Base-by-base conservation (phyloP, 2,797 vertebrate genomes). In the Sandelia bainsii region DNA sequence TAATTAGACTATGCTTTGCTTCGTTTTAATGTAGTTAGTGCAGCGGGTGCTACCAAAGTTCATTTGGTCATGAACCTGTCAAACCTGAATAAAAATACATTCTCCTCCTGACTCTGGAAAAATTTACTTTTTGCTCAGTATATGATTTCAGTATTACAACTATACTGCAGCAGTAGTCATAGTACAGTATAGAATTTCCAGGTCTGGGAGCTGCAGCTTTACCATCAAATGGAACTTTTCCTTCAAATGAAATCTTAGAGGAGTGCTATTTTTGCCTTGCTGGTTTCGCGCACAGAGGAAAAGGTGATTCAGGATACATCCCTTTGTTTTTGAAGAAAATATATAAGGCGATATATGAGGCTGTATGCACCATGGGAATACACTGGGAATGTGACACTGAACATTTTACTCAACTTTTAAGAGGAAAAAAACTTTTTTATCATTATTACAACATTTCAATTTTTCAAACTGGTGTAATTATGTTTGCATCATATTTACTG, bases 161-260 rank as follows among this genome's bases (percentile, higher is more conserved):
- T 49, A 22, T 61, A 37, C 66, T 45, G 51, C 42, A 58, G 34
- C 65, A 51, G 59, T 1, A 32, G 53, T 59, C 63, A 59, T 51
- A 29, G 59, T 51, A 57, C n/a, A 56, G 27, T 49, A 48, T 13
- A 62, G 32, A 69, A 69, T 68, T 69, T 72, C 27, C 62, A 72
- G n/a, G 57, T 62, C 75, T 34, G 45, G 25, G 45, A 76, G 73
- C 66, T 65, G 53, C 23, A 14, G 59, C 56, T 51, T 62, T 45
- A 50, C 39, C 54, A 69, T 84, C 75, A 74, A 80, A 82, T 40
- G 8, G 19, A 80, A 64, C 46, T 53, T 25, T 48, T 44, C 20
- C 40, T 69, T 81, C 61, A 65, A 70, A 77, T 34, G 3, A 62
- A 69, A 60, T 62, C 60, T 77, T 44, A 58, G 52, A 72, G n/a